These are phyloP conservation scores for Chrysolina americana DNA, from an alignment of 2,888 invertebrate species.

Conservation along the genomic window DNA sequence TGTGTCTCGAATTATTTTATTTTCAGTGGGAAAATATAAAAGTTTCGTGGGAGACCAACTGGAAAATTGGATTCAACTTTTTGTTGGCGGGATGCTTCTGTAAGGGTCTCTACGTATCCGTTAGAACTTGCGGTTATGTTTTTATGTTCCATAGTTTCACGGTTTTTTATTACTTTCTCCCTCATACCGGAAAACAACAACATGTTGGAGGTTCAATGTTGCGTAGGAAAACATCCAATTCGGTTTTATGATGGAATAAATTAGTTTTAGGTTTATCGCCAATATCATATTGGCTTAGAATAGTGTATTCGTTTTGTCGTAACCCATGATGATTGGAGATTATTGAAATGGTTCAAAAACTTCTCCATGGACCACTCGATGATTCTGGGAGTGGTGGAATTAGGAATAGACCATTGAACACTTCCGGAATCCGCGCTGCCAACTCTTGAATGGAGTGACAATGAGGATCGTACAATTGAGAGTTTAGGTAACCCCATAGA, in stretches of 20 bases:
- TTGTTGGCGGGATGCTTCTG: slow-evolving; percentile 44
- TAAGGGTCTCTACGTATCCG: slow-evolving; percentile 36
- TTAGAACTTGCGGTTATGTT: slow-evolving; percentile 42
- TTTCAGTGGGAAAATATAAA: slow-evolving; percentile 63
- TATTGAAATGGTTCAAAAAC: background rate
- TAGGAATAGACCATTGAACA: too few relatives aligned
- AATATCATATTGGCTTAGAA: background rate
- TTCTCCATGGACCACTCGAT: too few relatives aligned
- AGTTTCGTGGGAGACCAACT: slow-evolving; percentile 65
- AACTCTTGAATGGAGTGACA: too few relatives aligned
- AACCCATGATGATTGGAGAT: background rate
- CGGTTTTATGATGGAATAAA: slow-evolving; percentile 38
- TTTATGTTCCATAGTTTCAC: slow-evolving; percentile 44
- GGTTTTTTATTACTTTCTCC: slow-evolving; percentile 39
- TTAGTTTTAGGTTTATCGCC: slow-evolving; percentile 36
- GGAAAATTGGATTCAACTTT: slow-evolving; percentile 68
- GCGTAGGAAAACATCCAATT: slow-evolving; percentile 40
- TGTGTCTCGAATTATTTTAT: slow-evolving; percentile 66
- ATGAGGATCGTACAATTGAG: too few relatives aligned
- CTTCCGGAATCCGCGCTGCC: too few relatives aligned
- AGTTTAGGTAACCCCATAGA: too few relatives aligned
- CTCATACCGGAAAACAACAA: slow-evolving; percentile 41
- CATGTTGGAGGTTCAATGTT: slow-evolving; percentile 41
- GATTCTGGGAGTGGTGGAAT: too few relatives aligned
- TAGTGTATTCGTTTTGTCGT: background rate